Conservation (phyloP, 2,888 invertebrate species). For the Limenitis camilla region DNA sequence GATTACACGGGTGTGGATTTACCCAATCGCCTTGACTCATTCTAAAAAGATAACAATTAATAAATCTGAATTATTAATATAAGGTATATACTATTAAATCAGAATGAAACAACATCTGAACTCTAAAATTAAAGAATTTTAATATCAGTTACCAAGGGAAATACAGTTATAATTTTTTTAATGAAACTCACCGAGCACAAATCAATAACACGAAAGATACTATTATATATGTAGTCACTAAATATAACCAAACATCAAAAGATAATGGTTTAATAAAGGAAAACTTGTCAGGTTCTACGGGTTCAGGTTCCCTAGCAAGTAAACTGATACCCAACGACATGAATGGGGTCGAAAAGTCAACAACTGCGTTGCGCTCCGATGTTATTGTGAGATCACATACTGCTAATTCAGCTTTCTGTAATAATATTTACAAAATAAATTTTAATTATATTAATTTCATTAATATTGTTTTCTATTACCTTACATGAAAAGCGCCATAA, state of each 20-base stretch:
- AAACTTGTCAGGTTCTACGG: slow-evolving; percentile 86
- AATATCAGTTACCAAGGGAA: not conserved
- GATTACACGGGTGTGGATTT: slow-evolving; percentile 92
- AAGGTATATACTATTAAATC: too few relatives aligned
- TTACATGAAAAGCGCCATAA: too few relatives aligned
- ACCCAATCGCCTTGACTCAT: slow-evolving; percentile 95
- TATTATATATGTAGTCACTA: slow-evolving; percentile 87
- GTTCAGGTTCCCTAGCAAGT: slow-evolving; percentile 84
- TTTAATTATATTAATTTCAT: not conserved
- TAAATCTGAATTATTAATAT: too few relatives aligned
- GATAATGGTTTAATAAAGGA: slow-evolving; percentile 91
- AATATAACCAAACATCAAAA: slow-evolving; percentile 89
- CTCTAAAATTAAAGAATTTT: not conserved
- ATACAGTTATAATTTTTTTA: not conserved
- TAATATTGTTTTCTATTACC: too few relatives aligned
- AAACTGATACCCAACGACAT: slow-evolving; percentile 96
- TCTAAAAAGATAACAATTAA: slow-evolving; percentile 49
- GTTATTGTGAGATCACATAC: slow-evolving; percentile 97
- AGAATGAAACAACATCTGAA: too few relatives aligned
- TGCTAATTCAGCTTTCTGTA: slow-evolving; percentile 92
- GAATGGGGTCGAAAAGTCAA: slow-evolving; percentile 96
- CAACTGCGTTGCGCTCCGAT: slow-evolving; percentile 86
- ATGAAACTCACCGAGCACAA: slow-evolving; percentile 78
- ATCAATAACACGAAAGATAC: slow-evolving; percentile 88
- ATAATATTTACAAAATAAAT: slow-evolving; percentile 13